Percentiles rank a stretch among this genome's conserved stretches.
phyloP scores from a whole-genome alignment of 2,888 invertebrate genomes.

The Dorcus hopei region DNA sequence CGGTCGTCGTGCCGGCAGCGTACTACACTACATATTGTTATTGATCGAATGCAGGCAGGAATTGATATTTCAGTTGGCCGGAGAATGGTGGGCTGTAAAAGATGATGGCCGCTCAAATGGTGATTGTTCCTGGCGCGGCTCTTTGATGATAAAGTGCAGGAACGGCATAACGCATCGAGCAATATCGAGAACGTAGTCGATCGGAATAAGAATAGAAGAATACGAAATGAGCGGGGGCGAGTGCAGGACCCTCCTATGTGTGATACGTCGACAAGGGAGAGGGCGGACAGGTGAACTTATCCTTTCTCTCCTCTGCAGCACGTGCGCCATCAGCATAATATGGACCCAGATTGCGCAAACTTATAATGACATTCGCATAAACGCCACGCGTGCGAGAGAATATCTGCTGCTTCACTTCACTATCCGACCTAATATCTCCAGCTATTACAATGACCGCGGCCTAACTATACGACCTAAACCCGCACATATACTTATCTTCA shows the following conservation, averaged over 20 bases:
- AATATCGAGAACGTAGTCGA: slow-evolving; percentile 41
- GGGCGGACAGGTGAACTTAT: slow-evolving; percentile 14
- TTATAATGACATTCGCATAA: slow-evolving; percentile 32
- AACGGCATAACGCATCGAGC: slow-evolving; percentile 39
- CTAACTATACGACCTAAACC: not conserved
- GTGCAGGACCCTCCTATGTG: not conserved
- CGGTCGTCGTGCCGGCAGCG: not conserved
- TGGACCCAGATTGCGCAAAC: slow-evolving; percentile 24
- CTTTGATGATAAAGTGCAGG: slow-evolving; percentile 40
- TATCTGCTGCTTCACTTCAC: slow-evolving; percentile 9
- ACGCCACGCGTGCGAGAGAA: slow-evolving; percentile 28
- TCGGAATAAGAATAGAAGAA: slow-evolving; percentile 40
- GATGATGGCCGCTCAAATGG: slow-evolving; percentile 37
- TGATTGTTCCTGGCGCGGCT: slow-evolving; percentile 35
- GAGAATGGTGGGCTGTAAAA: slow-evolving; percentile 30
- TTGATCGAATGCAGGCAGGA: slow-evolving; percentile 24
- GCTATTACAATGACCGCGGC: not conserved
- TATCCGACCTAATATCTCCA: not conserved
- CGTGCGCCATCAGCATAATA: slow-evolving; percentile 27
- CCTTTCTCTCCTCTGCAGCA: slow-evolving; percentile 24
- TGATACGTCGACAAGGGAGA: slow-evolving; percentile 2
- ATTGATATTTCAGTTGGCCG: slow-evolving; percentile 25
- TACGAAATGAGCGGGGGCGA: slow-evolving; percentile 33
- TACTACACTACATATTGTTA: slow-evolving; percentile 20
- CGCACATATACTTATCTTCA: no score